Base-by-base conservation (phyloP, 2,888 invertebrate genomes). In the Empis livida region DNA sequence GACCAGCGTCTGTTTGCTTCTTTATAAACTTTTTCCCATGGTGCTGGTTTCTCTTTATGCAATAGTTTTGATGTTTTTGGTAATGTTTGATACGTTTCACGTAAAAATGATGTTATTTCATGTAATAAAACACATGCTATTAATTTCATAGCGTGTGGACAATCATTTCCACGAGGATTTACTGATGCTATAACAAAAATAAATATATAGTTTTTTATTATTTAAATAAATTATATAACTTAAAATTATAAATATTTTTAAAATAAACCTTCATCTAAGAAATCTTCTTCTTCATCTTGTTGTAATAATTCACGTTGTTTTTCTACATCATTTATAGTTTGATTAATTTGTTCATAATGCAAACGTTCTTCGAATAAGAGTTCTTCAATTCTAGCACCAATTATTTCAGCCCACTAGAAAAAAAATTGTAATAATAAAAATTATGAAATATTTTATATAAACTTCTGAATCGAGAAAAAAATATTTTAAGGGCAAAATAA, bases 201-300 rank as follows among this genome's bases (percentile, higher is more conserved):
- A 35, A 23, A 9, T 43, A 13, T 9, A 23, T 35, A 14, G 6
- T 39, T 6, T 8, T 41, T 45, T 35, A 10, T 2, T 38, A 31
- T 49, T 35, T 47, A 47, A 27, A 27, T n/a, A 9, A 27, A n/a
- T n/a, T n/a, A n/a, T n/a, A n/a, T n/a, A n/a, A n/a, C n/a, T n/a
- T n/a, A n/a, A n/a, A n/a, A n/a, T n/a, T n/a, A n/a, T n/a, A n/a
- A n/a, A n/a, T n/a, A n/a, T n/a, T n/a, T 42, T 11, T 3, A 1
- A 15, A 37, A 52, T 39, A 23, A 48, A 86, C 89, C 86, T 79
- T 94, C 96, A 68, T 99, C 97, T 16, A 99, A 73, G 63, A 95
- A 99, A 67, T 99, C 96, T 71, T 99, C 99, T 60, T 97, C 91
- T 62, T 91, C 91, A 54, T 91, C 91, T 68, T 88, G 86, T 43